phyloP scores from a whole-genome alignment of 2,113 vertebrate genomes.

The Emydocephalus ijimae region DNA sequence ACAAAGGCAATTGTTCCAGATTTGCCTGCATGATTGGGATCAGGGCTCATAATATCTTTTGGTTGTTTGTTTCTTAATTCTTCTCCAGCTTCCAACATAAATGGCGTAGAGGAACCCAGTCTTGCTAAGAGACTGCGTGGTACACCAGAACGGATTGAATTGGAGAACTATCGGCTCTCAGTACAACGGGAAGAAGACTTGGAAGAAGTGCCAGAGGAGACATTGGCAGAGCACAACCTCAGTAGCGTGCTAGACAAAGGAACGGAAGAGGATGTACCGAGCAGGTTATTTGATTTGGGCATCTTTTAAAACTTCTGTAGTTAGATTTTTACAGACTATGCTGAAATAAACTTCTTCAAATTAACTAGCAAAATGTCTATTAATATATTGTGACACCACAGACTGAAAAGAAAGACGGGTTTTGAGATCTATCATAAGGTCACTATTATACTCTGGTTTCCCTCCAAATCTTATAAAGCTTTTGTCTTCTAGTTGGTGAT shows the following conservation, averaged over 20 bases:
- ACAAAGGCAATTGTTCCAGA: fast-evolving
- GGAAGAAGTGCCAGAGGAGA: conserved; percentile 96
- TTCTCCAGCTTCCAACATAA: conserved; percentile 73
- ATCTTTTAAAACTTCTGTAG: neutral
- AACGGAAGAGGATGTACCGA: conserved; percentile 79
- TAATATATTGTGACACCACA: neutral
- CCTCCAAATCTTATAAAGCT: neutral
- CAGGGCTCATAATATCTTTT: neutral
- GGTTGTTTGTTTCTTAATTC: neutral
- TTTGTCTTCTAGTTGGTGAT: neutral
- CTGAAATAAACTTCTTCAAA: neutral
- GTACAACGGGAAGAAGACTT: conserved; percentile 87
- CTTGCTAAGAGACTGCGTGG: conserved; percentile 86
- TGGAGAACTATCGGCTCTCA: conserved; percentile 93
- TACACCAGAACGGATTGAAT: conserved; percentile 92
- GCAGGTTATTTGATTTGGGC: conserved; percentile 75
- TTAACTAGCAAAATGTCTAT: neutral
- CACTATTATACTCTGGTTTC: neutral
- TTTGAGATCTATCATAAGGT: neutral
- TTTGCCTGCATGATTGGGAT: neutral
- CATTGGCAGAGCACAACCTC: conserved; percentile 92
- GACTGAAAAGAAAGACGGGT: neutral
- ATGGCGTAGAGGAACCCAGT: conserved; percentile 87
- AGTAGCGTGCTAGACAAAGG: conserved; percentile 91
- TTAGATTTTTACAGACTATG: neutral